Evolutionary conservation across 2,888 invertebrate genomes (phyloP).

Genomic region (Ptychoptera contaminata): DNA sequence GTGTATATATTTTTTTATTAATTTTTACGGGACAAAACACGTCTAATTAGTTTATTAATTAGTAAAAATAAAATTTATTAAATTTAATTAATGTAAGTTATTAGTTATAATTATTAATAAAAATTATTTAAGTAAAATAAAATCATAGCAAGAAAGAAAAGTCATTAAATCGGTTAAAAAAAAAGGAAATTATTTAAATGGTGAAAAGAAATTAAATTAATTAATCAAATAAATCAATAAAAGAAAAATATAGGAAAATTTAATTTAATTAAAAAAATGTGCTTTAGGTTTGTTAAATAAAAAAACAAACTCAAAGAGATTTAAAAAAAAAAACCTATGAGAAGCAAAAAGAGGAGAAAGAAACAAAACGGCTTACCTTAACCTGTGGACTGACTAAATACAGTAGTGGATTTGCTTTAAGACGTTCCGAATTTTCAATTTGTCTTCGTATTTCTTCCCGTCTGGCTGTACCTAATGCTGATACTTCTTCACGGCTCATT

Average conservation of each 20-base stretch:
- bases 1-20: no score
- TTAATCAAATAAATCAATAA: constrained; percentile 1
- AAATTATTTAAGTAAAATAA: no score
- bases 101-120: neutral
- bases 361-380: constrained; percentile 75
- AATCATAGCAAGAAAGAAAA: no score
- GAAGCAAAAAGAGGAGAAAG: neutral
- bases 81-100: neutral
- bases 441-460: constrained; percentile 88
- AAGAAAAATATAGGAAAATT: no score
- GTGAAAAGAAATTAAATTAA: constrained; percentile 2
- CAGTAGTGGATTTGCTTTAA: constrained; percentile 86
- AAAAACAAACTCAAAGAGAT: neutral
- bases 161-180: no score
- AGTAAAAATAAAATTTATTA: neutral
- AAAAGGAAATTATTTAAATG: constrained; percentile 1
- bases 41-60: no score
- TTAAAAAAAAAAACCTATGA: constrained; percentile 3
- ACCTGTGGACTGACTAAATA: constrained; percentile 95
- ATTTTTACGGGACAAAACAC: no score
- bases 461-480: constrained; percentile 80
- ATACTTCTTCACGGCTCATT: constrained; percentile 92
- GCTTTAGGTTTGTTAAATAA: neutral
- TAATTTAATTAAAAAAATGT: neutral
- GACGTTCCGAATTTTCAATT: constrained; percentile 79